Conservation (phyloP, 2,888 invertebrate genomes). For the Incurvaria masculella region DNA sequence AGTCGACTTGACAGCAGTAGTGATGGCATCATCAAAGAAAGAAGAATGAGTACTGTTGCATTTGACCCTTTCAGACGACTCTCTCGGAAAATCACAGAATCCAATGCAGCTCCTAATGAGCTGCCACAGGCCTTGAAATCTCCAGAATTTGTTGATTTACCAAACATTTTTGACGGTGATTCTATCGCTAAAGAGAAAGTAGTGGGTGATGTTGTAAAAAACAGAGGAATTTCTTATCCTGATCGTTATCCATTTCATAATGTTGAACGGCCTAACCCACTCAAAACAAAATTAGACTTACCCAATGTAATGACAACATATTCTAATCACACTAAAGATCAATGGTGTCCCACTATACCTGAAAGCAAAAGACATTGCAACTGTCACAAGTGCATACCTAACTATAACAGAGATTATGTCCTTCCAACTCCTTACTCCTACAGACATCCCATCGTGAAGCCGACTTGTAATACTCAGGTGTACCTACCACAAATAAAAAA, state of each 20-base stretch:
- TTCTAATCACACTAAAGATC: no score
- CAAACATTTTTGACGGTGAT: not conserved
- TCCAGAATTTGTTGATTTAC: not conserved
- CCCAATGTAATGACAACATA: no score
- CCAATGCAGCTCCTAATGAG: not conserved
- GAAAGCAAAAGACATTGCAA: no score
- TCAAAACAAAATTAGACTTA: no score
- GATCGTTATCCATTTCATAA: no score
- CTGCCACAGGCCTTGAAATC: not conserved
- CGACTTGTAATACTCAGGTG: not conserved
- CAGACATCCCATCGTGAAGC: not conserved
- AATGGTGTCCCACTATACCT: no score
- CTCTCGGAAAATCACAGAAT: not conserved
- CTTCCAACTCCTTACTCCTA: not conserved
- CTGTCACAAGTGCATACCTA: not conserved
- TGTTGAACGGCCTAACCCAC: no score
- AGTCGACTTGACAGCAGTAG: slow-evolving; percentile 32
- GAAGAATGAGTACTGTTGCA: not conserved
- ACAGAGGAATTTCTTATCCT: no score
- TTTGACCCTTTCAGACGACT: not conserved
- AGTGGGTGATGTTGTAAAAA: no score
- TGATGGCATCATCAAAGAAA: not conserved
- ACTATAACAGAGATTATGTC: not conserved
- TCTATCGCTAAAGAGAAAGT: no score
- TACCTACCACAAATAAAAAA: not conserved